Evolutionary conservation across 2,113 vertebrate species (phyloP).

Genomic region (Megaleporinus macrocephalus): DNA sequence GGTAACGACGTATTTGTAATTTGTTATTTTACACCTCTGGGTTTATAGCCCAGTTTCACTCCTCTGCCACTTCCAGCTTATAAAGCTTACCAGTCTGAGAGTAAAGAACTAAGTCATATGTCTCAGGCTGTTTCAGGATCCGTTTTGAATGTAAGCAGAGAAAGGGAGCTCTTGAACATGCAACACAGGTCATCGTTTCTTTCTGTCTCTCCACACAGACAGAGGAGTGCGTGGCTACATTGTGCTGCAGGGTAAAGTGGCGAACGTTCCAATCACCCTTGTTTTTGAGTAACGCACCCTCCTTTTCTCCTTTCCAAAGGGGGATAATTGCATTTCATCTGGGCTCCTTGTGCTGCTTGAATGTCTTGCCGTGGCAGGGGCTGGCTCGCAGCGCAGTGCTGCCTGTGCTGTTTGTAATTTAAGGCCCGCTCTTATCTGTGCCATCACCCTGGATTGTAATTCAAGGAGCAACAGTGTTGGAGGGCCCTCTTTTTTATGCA

Average conservation of each 20-base stretch:
- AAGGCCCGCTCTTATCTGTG: constrained; percentile 73
- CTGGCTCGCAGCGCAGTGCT: constrained; percentile 59
- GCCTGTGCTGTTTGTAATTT: constrained; percentile 74
- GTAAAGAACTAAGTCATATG: not conserved
- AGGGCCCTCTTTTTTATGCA: constrained; percentile 72
- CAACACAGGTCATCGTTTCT: constrained; percentile 13
- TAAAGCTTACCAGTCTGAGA: constrained; percentile 1
- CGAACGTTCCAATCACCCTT: constrained; percentile 67
- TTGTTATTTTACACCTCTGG: too few species aligned
- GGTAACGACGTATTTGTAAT: too few species aligned
- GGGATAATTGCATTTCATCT: constrained; percentile 75
- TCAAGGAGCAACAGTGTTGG: constrained; percentile 80
- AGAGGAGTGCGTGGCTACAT: constrained; percentile 59
- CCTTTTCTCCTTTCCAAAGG: constrained; percentile 59
- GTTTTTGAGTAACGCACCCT: constrained; percentile 69
- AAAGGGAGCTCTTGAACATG: not conserved
- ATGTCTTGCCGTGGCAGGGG: constrained; percentile 62
- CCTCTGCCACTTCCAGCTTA: not conserved
- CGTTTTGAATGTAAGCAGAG: not conserved
- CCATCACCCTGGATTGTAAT: constrained; percentile 81
- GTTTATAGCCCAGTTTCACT: not conserved
- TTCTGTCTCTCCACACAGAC: constrained; percentile 4
- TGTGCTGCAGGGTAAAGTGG: constrained; percentile 48
- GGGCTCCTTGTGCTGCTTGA: constrained; percentile 60
- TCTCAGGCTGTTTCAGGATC: constrained; percentile 5